A percentile compares a stretch with the other conserved stretches of the same genome.
Evolutionary conservation across 2,113 vertebrate species (phyloP).

Genomic region (Acanthisitta chloris): DNA sequence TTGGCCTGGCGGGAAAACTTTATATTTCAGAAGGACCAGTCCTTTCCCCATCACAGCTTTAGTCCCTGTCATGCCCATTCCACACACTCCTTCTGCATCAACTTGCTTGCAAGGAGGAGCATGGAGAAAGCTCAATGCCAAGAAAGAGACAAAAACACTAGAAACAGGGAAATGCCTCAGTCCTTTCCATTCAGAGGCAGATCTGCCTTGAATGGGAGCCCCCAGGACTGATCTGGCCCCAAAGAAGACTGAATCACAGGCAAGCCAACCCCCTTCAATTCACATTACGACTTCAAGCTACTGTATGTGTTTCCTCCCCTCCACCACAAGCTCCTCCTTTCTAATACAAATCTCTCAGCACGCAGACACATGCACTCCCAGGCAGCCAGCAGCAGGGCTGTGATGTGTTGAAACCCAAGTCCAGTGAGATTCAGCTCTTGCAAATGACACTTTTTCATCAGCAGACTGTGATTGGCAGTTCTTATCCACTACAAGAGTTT

Average conservation of each 20-base stretch:
- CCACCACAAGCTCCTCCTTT: neutral
- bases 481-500: neutral
- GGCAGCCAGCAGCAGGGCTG: neutral
- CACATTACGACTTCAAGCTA: neutral
- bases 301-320: neutral
- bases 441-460: neutral
- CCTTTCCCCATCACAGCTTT: neutral
- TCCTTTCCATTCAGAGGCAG: constrained; percentile 32
- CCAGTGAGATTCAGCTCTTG: neutral
- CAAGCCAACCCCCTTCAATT: neutral
- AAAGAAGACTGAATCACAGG: neutral
- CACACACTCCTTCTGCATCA: neutral
- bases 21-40: neutral
- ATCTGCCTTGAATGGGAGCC: constrained; percentile 32
- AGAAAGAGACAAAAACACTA: neutral
- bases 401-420: neutral
- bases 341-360: constrained; percentile 6
- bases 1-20: neutral
- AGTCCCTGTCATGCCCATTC: neutral
- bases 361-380: neutral
- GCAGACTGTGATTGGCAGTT: neutral
- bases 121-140: neutral
- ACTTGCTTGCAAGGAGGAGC: neutral
- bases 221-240: neutral
- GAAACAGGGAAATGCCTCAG: neutral